Evolutionary conservation across 2,113 vertebrate genomes (phyloP), one percentile per base, ranked within the genome.

Genomic region (Oryzias celebensis): DNA sequence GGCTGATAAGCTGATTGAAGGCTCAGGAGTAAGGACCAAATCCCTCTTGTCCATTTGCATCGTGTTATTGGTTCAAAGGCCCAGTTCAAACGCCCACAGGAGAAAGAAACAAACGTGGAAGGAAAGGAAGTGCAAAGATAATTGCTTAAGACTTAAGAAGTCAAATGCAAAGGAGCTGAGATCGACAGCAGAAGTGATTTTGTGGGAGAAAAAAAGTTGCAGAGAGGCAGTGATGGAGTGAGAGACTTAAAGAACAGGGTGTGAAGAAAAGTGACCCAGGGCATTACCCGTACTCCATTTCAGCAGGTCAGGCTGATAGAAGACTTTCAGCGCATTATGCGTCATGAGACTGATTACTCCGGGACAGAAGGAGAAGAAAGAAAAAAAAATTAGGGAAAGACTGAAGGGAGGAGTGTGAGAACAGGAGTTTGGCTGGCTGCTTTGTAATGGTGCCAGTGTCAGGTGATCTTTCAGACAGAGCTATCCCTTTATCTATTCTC

Each of bases 291-390:
- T 80, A 86, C 83, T 88, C 79, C 85, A 85, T 86, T 87, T 89
- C 85, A 86, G 80, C 77, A 77, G 71, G 80, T 83, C 82, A 77
- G 85, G 68, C 78, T 81, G 78, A 86, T 83, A 82, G 83, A 85
- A 80, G 86, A 73, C 82, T 89, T 88, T 86, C 81, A 86, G 85
- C 73, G 81, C 81, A 88, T 89, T 90, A 85, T 68, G 85, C 78
- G 78, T 90, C 89, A 90, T 90, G 89, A 90, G 90, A 90, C 87
- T 87, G 84, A 89, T 89, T 90, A 89, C 85, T 83, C 64, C 64
- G 72, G 61, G 83, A 85, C 61, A 57, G 70, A 87, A 73, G 65
- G 72, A 66, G 71, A 70, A 78, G 77, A 69, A 82, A 82, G 79
- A 66, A 74, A 18, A 74, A 18, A 78, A 81, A 73, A 62, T 43